phyloP scores from a whole-genome alignment of 2,113 vertebrate species.

The Cathartes aura region DNA sequence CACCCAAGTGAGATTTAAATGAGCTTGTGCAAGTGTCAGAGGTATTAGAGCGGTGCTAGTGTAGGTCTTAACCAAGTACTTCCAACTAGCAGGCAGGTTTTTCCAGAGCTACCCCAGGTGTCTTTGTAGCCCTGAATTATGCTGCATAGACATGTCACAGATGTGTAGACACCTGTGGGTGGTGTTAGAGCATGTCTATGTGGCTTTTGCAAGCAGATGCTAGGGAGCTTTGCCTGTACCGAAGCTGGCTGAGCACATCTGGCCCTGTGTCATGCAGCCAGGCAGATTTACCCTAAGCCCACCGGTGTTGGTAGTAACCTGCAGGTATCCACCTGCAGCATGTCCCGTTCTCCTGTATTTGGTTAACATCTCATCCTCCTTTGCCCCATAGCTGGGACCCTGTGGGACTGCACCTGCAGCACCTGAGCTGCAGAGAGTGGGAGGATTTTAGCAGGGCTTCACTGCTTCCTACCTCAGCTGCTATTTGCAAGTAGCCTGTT shows the following conservation, averaged over 20 bases:
- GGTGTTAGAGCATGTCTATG: not conserved
- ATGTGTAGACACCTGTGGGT: not conserved
- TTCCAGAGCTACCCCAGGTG: not conserved
- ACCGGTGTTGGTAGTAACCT: fast-evolving
- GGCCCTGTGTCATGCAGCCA: not conserved
- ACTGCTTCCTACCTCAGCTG: not conserved
- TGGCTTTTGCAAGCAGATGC: not conserved
- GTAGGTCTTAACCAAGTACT: not conserved
- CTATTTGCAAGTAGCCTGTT: not conserved
- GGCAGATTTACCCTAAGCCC: not conserved
- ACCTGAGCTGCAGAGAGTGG: not conserved
- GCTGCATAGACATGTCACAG: not conserved
- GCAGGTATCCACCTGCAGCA: not conserved
- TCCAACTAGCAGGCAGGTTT: not conserved
- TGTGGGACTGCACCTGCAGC: not conserved
- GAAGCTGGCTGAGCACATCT: not conserved
- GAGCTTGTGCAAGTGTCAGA: not conserved
- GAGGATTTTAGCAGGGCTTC: not conserved
- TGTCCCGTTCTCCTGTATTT: fast-evolving
- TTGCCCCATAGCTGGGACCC: not conserved
- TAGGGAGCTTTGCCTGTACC: not conserved
- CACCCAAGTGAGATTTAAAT: not conserved
- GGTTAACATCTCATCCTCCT: not conserved
- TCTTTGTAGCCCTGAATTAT: not conserved
- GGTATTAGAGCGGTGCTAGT: not conserved